Conservation (phyloP, 2,888 invertebrate genomes). For the Stenotaenia linearis region DNA sequence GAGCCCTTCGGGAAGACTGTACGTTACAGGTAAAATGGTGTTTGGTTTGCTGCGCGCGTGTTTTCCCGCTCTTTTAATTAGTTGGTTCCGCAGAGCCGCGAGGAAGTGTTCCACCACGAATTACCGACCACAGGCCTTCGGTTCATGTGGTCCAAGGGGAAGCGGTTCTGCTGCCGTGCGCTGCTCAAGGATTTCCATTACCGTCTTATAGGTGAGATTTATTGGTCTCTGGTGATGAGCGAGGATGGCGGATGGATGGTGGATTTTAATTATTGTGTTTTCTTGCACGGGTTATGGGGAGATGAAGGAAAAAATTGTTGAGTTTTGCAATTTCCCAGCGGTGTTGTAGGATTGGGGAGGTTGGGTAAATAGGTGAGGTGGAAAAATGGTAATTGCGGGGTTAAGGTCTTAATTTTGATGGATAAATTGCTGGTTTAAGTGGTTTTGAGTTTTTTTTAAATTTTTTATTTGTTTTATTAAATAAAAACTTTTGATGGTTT, state of each 20-base stretch:
- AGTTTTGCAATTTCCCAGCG: background rate
- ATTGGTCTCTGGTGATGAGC: background rate
- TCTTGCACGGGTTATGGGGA: too few species aligned
- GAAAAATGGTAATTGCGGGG: too few species aligned
- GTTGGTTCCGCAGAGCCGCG: conserved; percentile 32
- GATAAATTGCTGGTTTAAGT: background rate
- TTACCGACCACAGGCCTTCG: conserved; percentile 33
- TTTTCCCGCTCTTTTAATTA: background rate
- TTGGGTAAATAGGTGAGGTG: background rate
- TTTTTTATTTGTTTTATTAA: background rate
- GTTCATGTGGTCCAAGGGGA: conserved; percentile 35
- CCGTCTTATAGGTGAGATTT: conserved; percentile 36
- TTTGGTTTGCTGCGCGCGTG: background rate
- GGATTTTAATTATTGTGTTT: background rate
- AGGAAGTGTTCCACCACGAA: conserved; percentile 36
- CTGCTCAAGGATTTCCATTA: conserved; percentile 38
- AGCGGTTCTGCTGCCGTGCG: conserved; percentile 36
- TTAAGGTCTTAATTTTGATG: too few species aligned
- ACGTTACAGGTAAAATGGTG: conserved; percentile 62
- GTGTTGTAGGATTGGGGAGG: background rate
- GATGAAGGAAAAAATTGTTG: background rate
- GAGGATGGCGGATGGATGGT: background rate
- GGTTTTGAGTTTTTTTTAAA: background rate
- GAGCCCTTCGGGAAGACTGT: conserved; percentile 56
- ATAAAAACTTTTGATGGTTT: background rate